Base-by-base conservation (phyloP, 1,140 invertebrate species). In the Drosophila azteca region DNA sequence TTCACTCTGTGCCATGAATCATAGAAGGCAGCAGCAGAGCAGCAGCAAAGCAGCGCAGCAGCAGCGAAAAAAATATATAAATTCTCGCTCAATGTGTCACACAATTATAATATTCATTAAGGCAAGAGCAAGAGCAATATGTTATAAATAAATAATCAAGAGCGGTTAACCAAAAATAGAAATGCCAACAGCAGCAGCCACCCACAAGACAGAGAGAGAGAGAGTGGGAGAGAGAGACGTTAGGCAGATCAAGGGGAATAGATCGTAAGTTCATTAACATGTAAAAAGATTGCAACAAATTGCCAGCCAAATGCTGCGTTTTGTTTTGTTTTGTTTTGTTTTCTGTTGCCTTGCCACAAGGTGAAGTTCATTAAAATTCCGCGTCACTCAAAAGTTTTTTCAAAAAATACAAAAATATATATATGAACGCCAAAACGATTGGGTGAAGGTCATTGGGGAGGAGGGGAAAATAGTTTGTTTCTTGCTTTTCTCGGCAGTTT, bases 321-420 rank as follows among this genome's bases (percentile, higher is more conserved):
- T 31, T 31, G 8, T 9, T 7, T 2, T 31, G n/a, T n/a, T n/a
- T n/a, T 39, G 2, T 11, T 7, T 31, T 31, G 8, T 9, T 7
- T 2, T 31, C 7, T 31, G 29, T 70, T 45, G 61, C 66, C 62
- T 63, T 69, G 62, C 26, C 54, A 53, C 35, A 83, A 87, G 83
- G 83, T 87, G 76, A 87, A 87, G 83, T 83, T 87, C 83, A 87
- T 87, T 87, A 66, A 88, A 87, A 87, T 87, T 83, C 83, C 83
- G 67, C 79, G 84, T 83, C 83, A 77, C 71, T 88, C 75, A 77
- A 53, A 82, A 39, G 29, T 8, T n/a, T 41, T 13, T 29, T 20
- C 31, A 31, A 31, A 24, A 50, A 60, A 45, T n/a, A n/a, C n/a
- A 13, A 13, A 2, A 51, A 35, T 35, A 15, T 20, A 50, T 20